Conservation (phyloP, 2,797 vertebrate species). For the Typhlichthys subterraneus region DNA sequence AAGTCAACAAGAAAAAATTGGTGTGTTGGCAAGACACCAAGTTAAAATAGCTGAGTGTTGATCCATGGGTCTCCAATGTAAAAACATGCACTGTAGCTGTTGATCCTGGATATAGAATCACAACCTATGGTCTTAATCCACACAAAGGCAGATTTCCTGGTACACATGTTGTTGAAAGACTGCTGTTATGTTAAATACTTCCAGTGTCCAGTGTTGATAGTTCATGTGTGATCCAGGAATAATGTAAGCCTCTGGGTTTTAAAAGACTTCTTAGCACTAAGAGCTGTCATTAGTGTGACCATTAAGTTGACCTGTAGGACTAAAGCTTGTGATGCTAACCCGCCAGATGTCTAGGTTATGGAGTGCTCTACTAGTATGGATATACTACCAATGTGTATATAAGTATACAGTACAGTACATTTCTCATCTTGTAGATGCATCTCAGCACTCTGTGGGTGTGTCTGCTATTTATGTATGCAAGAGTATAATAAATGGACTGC, state of each 20-base stretch:
- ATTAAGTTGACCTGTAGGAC: constrained; percentile 30
- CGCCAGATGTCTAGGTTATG: background rate
- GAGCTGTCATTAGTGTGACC: constrained; percentile 16
- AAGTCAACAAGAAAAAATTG: background rate
- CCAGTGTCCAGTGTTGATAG: constrained; percentile 16
- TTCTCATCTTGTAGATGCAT: too few relatives aligned
- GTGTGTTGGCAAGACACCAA: background rate
- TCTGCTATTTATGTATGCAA: too few relatives aligned
- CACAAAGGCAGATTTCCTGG: constrained; percentile 30
- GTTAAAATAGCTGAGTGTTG: constrained; percentile 3
- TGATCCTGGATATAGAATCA: constrained; percentile 19
- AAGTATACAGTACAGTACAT: too few relatives aligned
- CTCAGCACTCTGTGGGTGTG: too few relatives aligned
- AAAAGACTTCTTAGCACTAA: constrained; percentile 22
- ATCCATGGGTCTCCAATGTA: constrained; percentile 7
- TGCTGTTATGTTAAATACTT: constrained; percentile 42
- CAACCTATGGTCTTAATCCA: constrained; percentile 30
- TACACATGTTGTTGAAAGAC: constrained; percentile 57
- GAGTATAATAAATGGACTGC: too few relatives aligned
- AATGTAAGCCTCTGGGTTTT: constrained; percentile 33
- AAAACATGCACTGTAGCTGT: background rate
- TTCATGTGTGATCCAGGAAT: constrained; percentile 32
- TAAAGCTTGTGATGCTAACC: constrained; percentile 13
- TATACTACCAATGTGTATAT: too few relatives aligned
- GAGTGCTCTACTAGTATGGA: background rate